Evolutionary conservation across 1,140 invertebrate genomes (phyloP).

Genomic region (Halyomorpha halys): DNA sequence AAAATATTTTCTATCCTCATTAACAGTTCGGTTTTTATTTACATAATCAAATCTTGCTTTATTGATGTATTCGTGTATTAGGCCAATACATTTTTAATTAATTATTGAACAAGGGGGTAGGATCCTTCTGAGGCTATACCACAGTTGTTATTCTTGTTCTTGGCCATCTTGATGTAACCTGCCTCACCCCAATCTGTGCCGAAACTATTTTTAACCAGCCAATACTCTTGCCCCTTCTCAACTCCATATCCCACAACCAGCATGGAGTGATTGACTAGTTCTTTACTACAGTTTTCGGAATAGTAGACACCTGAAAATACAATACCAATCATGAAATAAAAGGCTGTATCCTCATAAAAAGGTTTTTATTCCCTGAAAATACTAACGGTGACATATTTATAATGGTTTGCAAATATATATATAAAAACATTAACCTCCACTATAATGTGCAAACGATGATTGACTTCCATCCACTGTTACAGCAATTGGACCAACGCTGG

Average conservation of each 20-base stretch:
- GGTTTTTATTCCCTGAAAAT: too few relatives aligned
- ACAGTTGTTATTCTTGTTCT: not conserved
- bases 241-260: not conserved
- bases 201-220: not conserved
- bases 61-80: too few relatives aligned
- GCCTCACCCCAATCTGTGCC: not conserved
- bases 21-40: too few relatives aligned
- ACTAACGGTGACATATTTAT: too few relatives aligned
- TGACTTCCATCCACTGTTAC: not conserved
- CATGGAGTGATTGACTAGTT: slow-evolving; percentile 27
- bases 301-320: slow-evolving; percentile 45
- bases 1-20: too few relatives aligned
- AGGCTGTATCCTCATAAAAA: too few relatives aligned
- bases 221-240: not conserved
- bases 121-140: not conserved
- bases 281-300: slow-evolving; percentile 43
- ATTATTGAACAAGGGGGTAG: not conserved
- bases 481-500: not conserved
- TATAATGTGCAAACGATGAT: not conserved
- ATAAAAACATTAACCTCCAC: not conserved
- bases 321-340: too few relatives aligned
- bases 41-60: too few relatives aligned
- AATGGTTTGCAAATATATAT: too few relatives aligned
- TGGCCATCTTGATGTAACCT: not conserved
- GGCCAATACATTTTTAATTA: too few relatives aligned